phyloP scores from a whole-genome alignment of 2,113 vertebrate species.

The Pseudorhombus dupliciocellatus region DNA sequence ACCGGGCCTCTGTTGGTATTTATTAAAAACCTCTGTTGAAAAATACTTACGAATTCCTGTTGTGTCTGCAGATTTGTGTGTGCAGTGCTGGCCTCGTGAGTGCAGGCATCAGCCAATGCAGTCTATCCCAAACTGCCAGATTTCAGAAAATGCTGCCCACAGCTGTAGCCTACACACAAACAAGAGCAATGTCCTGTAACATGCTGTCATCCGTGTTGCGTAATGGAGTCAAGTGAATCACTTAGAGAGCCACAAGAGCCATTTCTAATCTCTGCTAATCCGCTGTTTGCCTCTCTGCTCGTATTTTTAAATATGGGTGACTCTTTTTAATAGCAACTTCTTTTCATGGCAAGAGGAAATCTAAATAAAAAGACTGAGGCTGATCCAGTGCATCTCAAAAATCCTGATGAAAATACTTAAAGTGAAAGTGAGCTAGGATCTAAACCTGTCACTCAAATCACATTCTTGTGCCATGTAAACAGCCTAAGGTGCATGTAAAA shows the following conservation, averaged over 20 bases:
- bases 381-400: background rate
- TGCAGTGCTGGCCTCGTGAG: background rate
- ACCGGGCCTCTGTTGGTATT: too few relatives aligned
- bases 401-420: background rate
- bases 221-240: slow-evolving; percentile 77
- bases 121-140: background rate
- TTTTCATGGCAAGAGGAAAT: slow-evolving; percentile 13
- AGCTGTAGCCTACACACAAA: slow-evolving; percentile 56
- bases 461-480: too few relatives aligned
- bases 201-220: slow-evolving; percentile 66
- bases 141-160: slow-evolving; percentile 24
- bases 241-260: slow-evolving; percentile 73
- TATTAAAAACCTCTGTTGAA: background rate
- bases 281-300: slow-evolving; percentile 56
- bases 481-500: too few relatives aligned
- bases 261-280: slow-evolving; percentile 77
- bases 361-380: slow-evolving; percentile 33
- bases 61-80: background rate
- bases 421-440: too few relatives aligned
- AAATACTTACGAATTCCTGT: too few relatives aligned
- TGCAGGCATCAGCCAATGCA: background rate
- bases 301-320: slow-evolving; percentile 58
- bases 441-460: too few relatives aligned
- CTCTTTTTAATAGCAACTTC: slow-evolving; percentile 49
- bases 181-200: slow-evolving; percentile 54